Evolutionary conservation across 2,888 invertebrate species (phyloP).

Genomic region (Poecilobothrus nobilitatus): DNA sequence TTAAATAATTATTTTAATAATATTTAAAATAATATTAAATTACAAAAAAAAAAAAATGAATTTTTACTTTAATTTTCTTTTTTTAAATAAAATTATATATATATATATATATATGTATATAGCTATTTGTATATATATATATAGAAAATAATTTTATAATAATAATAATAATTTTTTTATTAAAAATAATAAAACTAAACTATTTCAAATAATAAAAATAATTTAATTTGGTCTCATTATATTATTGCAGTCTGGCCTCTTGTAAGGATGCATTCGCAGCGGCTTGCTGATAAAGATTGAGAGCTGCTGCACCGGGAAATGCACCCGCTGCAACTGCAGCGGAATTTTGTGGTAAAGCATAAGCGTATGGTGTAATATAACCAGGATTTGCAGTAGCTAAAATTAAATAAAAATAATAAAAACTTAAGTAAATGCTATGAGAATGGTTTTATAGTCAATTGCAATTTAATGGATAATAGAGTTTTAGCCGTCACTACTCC

Average conservation of each 20-base stretch:
- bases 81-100: not conserved
- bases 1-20: no score
- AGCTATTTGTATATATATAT: not conserved
- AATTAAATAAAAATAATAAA: slow-evolving; percentile 9
- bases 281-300: slow-evolving; percentile 26
- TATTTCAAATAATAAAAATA: slow-evolving; percentile 11
- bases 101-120: not conserved
- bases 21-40: no score
- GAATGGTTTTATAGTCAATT: not conserved
- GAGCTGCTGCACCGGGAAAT: slow-evolving; percentile 22
- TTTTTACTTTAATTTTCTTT: not conserved
- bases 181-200: not conserved
- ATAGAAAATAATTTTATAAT: not conserved
- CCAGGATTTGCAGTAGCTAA: slow-evolving; percentile 25
- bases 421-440: not conserved
- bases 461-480: not conserved
- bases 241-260: slow-evolving; percentile 29
- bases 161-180: no score
- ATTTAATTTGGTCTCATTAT: slow-evolving; percentile 18
- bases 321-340: slow-evolving; percentile 23
- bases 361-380: slow-evolving; percentile 27
- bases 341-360: slow-evolving; percentile 26
- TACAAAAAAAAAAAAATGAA: not conserved
- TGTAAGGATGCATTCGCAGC: slow-evolving; percentile 27
- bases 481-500: no score